Percentiles rank a stretch among this genome's conserved stretches.
These are phyloP conservation scores for Notechis scutatus DNA, from an alignment of 2,113 vertebrate genomes.

Conservation along the genomic window DNA sequence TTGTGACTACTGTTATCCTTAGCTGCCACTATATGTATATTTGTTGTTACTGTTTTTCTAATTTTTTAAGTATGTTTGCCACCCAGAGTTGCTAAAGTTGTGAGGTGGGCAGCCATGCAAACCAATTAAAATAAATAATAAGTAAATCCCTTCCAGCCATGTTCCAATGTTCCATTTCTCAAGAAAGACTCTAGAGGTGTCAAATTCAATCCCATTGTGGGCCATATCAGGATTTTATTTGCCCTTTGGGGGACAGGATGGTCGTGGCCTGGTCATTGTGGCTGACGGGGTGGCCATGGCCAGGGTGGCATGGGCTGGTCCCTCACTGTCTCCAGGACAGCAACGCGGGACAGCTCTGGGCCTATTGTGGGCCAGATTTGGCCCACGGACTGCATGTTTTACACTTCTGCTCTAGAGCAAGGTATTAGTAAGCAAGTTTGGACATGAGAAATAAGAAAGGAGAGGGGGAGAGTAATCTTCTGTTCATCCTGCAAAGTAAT, in stretches of 20 bases:
- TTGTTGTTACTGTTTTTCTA: neutral
- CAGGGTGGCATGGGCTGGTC: too few relatives aligned
- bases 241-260: too few relatives aligned
- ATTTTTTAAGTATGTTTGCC: neutral
- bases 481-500: neutral
- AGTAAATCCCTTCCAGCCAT: neutral
- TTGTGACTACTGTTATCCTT: neutral
- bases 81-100: neutral
- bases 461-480: neutral
- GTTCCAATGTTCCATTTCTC: neutral
- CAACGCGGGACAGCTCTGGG: too few relatives aligned
- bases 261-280: too few relatives aligned
- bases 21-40: neutral
- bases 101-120: neutral
- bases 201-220: too few relatives aligned
- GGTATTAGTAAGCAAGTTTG: neutral
- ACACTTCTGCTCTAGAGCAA: neutral
- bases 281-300: too few relatives aligned
- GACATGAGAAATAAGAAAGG: neutral
- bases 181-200: neutral
- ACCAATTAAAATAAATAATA: neutral
- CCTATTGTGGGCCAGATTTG: too few relatives aligned
- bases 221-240: too few relatives aligned
- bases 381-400: too few relatives aligned
- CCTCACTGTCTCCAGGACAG: too few relatives aligned